Percentiles rank a stretch among this genome's conserved stretches.
Evolutionary conservation across 2,113 vertebrate species (phyloP).

Genomic region (Sitta europaea): DNA sequence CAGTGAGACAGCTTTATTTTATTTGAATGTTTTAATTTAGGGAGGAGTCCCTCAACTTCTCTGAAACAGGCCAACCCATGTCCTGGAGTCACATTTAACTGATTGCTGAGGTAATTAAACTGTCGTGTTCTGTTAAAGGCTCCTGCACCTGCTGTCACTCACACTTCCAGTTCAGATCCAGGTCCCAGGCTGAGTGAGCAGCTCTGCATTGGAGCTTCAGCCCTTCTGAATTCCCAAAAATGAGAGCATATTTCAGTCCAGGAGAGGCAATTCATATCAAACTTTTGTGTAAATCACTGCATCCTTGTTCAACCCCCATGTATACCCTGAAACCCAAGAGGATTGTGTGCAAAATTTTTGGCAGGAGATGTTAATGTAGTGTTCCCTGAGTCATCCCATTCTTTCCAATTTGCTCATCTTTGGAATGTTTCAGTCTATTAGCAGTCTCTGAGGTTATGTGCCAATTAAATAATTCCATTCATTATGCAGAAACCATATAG

Average conservation of each 20-base stretch:
- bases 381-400: background rate
- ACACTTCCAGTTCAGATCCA: background rate
- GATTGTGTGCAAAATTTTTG: background rate
- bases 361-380: background rate
- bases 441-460: background rate
- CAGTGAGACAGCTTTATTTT: background rate
- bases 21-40: background rate
- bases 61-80: background rate
- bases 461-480: slow-evolving; percentile 12
- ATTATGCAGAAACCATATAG: background rate
- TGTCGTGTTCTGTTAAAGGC: background rate
- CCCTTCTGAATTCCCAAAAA: background rate
- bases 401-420: background rate
- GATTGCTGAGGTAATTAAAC: slow-evolving; percentile 23
- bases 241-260: background rate
- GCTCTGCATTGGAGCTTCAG: background rate
- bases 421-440: background rate
- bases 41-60: background rate
- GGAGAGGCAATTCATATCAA: background rate
- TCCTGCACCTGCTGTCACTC: background rate
- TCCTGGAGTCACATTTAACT: slow-evolving; percentile 11
- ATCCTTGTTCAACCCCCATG: background rate
- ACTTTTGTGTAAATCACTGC: background rate
- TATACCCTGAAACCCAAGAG: background rate
- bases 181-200: background rate